A percentile compares a stretch with the other conserved stretches of the same genome.
Evolutionary conservation across 1,140 invertebrate species (phyloP).

Genomic region (Drosophila miranda): DNA sequence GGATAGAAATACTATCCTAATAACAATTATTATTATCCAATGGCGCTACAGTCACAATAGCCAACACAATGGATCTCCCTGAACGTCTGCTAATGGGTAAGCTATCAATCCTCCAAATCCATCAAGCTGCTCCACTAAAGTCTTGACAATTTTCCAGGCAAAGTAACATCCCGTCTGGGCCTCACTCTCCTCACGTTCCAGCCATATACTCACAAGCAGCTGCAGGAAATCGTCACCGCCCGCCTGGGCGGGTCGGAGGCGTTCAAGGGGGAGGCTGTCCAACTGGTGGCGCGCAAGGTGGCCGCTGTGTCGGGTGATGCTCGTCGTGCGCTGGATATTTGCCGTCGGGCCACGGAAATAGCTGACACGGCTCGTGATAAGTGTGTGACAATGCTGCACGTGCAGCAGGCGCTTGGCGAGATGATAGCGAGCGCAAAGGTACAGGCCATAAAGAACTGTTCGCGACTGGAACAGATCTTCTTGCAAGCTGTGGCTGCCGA

Average conservation of each 20-base stretch:
- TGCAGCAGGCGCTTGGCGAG: constrained; percentile 91
- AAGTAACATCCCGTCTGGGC: constrained; percentile 88
- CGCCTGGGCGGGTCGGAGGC: constrained; percentile 86
- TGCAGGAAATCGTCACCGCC: constrained; percentile 91
- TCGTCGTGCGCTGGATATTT: constrained; percentile 96
- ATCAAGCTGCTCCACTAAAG: no score
- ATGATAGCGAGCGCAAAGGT: constrained; percentile 95
- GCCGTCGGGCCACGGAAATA: constrained; percentile 94
- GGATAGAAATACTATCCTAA: no score
- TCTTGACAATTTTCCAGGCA: constrained; percentile 49
- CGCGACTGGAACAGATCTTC: constrained; percentile 91
- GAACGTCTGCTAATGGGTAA: constrained; percentile 91
- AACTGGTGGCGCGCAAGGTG: constrained; percentile 95
- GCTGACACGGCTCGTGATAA: constrained; percentile 84
- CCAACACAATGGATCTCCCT: constrained; percentile 99
- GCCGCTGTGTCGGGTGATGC: constrained; percentile 98
- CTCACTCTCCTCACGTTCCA: constrained; percentile 96
- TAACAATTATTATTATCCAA: no score
- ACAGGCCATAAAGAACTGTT: constrained; percentile 90
- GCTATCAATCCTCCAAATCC: not conserved
- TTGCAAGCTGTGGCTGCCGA: constrained; percentile 91
- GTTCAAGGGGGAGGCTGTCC: constrained; percentile 93
- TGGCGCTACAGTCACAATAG: constrained; percentile 98
- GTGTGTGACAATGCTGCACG: constrained; percentile 88
- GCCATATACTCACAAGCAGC: constrained; percentile 95